Conservation (phyloP, 2,888 invertebrate species). For the Hylaea fasciaria region DNA sequence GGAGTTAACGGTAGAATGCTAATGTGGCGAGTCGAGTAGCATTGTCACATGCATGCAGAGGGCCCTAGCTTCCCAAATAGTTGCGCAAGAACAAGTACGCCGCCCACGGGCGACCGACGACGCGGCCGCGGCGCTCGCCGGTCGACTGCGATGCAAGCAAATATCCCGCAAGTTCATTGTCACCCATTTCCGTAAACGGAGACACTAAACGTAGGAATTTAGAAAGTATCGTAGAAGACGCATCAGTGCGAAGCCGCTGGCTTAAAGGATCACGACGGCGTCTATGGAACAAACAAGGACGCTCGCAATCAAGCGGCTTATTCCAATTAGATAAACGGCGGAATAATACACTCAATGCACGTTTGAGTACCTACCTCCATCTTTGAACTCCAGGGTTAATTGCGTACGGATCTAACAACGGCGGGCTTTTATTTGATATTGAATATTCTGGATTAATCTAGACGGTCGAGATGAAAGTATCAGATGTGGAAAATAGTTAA, state of each 20-base stretch:
- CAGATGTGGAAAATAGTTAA: constrained; percentile 28
- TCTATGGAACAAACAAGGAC: constrained; percentile 38
- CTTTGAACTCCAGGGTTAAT: constrained; percentile 45
- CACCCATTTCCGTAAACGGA: constrained; percentile 52
- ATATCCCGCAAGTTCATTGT: constrained; percentile 76
- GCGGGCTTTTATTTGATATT: constrained; percentile 40
- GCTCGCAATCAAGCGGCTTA: constrained; percentile 40
- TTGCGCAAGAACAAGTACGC: constrained; percentile 76
- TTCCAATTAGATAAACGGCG: constrained; percentile 45
- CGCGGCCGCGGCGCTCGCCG: constrained; percentile 44
- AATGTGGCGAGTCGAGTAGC: constrained; percentile 67
- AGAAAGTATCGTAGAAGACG: constrained; percentile 36
- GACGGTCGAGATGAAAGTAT: constrained; percentile 20
- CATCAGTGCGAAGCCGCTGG: constrained; percentile 1
- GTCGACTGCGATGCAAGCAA: constrained; percentile 47
- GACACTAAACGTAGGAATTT: constrained; percentile 40
- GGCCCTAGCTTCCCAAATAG: constrained; percentile 66
- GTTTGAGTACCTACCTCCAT: constrained; percentile 35
- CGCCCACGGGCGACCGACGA: constrained; percentile 60
- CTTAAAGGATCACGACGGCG: constrained; percentile 22
- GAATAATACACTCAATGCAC: constrained; percentile 42
- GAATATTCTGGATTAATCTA: constrained; percentile 31
- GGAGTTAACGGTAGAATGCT: constrained; percentile 81
- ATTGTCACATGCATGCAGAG: constrained; percentile 62
- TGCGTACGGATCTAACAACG: constrained; percentile 37